These are phyloP conservation scores for Rostratula benghalensis DNA, from an alignment of 2,113 vertebrate genomes.

Conservation along the genomic window DNA sequence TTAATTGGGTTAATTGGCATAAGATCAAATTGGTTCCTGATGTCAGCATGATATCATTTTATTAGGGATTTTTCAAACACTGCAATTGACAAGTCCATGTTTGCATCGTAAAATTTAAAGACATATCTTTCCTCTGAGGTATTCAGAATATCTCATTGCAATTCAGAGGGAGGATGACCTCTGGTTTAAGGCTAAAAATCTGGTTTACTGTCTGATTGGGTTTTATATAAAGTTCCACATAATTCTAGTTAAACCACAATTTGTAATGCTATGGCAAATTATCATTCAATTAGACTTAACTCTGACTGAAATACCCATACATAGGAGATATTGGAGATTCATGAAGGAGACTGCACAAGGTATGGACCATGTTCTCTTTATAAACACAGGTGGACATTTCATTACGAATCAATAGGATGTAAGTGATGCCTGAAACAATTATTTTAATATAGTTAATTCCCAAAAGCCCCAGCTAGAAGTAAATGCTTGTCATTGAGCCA, in stretches of 20 bases:
- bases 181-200: constrained; percentile 69
- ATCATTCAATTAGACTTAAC: constrained; percentile 67
- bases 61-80: not conserved
- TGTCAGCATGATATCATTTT: constrained; percentile 5
- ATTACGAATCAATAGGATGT: constrained; percentile 54
- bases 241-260: constrained; percentile 70
- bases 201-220: constrained; percentile 67
- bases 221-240: constrained; percentile 67
- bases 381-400: constrained; percentile 59
- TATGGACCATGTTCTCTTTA: constrained; percentile 29
- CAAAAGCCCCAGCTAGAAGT: not conserved
- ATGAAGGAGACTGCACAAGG: not conserved
- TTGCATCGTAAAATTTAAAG: constrained; percentile 47
- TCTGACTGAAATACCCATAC: constrained; percentile 17
- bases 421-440: constrained; percentile 44
- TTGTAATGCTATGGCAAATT: constrained; percentile 72
- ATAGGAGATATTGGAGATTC: constrained; percentile 23
- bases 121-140: not conserved
- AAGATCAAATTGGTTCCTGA: constrained; percentile 23
- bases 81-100: not conserved
- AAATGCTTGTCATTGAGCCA: not conserved
- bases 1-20: constrained; percentile 50
- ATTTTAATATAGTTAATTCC: constrained; percentile 57
- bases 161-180: constrained; percentile 55
- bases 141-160: constrained; percentile 53